A percentile compares a stretch with the other conserved stretches of the same genome.
phyloP scores from a whole-genome alignment of 2,888 invertebrate genomes.

The Prenolepis imparis region DNA sequence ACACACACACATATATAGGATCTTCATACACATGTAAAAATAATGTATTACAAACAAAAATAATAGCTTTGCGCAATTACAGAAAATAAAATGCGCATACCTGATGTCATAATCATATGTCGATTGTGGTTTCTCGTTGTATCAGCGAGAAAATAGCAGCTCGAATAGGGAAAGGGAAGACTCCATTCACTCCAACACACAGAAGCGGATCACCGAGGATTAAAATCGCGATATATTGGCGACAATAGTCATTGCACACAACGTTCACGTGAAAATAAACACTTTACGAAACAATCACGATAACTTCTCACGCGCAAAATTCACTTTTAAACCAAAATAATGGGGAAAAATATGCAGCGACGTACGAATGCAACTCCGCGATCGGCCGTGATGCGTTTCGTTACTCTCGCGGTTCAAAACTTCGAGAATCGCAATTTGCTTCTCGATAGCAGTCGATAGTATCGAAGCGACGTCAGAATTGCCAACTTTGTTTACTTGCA shows the following conservation, averaged over 20 bases:
- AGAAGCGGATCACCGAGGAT: background rate
- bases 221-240: background rate
- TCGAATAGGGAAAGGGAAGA: background rate
- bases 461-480: background rate
- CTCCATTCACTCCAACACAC: background rate
- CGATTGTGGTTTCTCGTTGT: background rate
- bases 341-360: background rate
- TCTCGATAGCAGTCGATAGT: background rate
- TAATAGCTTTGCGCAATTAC: background rate
- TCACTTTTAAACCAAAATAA: background rate
- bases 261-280: background rate
- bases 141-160: background rate
- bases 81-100: background rate
- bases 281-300: background rate
- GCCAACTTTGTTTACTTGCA: background rate
- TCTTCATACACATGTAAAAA: accelerated
- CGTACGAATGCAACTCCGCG: background rate
- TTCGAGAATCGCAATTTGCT: conserved; percentile 5
- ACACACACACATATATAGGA: background rate
- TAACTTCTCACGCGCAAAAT: background rate
- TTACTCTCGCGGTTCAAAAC: background rate
- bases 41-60: background rate
- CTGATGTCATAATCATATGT: background rate
- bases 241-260: background rate
- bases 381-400: background rate